Base-by-base conservation (phyloP, 1,140 invertebrate genomes). In the Drosophila hydei region DNA sequence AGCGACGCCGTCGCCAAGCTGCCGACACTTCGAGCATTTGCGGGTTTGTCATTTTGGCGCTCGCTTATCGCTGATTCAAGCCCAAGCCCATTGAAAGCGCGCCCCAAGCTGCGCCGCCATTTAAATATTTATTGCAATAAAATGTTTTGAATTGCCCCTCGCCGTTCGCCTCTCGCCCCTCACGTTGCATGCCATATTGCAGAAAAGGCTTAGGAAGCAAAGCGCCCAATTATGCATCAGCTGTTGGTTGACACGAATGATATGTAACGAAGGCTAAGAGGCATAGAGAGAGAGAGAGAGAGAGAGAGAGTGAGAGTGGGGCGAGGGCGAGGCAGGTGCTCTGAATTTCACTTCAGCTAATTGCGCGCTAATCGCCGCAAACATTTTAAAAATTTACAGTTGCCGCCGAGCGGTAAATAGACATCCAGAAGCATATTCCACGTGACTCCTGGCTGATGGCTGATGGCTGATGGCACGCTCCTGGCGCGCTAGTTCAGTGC, bases 1-100 rank as follows among this genome's bases (percentile, higher is more conserved):
- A 4, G 55, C 23, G 16, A 23, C 40, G 23, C 4, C 23, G 19
- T 14, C 21, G n/a, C 19, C 36, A 6, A 23, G 18, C 52, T 76
- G 74, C 73, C 73, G 70, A 76, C 74, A 68, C 56, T 72, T 68
- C n/a, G n/a, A 72, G 63, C 70, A 68, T 76, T 68, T 69, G 68
- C 58, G 62, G 62, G 64, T 45, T 75, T 75, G 73, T 72, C 69
- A 75, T 65, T 65, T 72, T 54, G 50, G 40, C 52, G 67, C 54
- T 27, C 62, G 70, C 74, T 73, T 76, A 76, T 76, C 74, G 74
- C 70, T 68, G 74, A 76, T 69, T 67, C 58, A 68, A 52, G 62
- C 56, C 36, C 62, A 56, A 23, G 14, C 6, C 8, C 7, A 19
- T n/a, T n/a, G n/a, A n/a, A n/a, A 0, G 12, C 12, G 5, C 12